Evolutionary conservation across 2,113 vertebrate genomes (phyloP), one percentile per base, ranked within the genome.

Genomic region (Hirundichthys speculiger): DNA sequence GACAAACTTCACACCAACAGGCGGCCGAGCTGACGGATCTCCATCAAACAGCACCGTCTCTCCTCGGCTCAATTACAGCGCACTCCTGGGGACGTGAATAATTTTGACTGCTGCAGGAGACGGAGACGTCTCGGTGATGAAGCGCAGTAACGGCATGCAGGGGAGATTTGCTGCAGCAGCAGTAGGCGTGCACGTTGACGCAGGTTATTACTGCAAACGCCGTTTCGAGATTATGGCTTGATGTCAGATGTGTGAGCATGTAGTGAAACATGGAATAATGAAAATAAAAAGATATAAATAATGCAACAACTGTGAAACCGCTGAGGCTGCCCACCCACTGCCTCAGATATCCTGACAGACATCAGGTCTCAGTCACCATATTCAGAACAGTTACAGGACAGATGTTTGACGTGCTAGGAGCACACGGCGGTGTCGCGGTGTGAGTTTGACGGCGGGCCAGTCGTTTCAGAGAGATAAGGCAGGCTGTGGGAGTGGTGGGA

Each of bases 401-500:
- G 60, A 66, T 77, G 46, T 38, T 60, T 3, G 13, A 24, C 19
- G 55, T 22, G 50, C 20, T 47, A 49, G 54, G 38, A 41, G 20
- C 48, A 38, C 18, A 54, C 25, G 16, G 51, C 46, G 0, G 9
- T 22, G 16, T 54, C n/a, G 9, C 24, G 18, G 3, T 48, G 12
- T 1, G 16, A 43, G 19, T 58, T 20, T 58, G 66, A 61, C 39
- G 53, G 5, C 13, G 38, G 61, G 48, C 14, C 2, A 5, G 5
- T 24, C 0, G 0, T 79, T 73, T 70, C 71, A 64, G 79, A 79
- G 54, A 52, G 86, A 86, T 80, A 83, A 82, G 72, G 57, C 42
- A 57, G 49, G 42, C 68, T 61, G 74, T 77, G 77, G 74, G 73
- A 75, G 79, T 50, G 77, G 79, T 68, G 52, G 79, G 54, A 79